Evolutionary conservation across 2,888 invertebrate genomes (phyloP), one percentile per base, ranked within the genome.

Genomic region (Epirrhoe tristata): DNA sequence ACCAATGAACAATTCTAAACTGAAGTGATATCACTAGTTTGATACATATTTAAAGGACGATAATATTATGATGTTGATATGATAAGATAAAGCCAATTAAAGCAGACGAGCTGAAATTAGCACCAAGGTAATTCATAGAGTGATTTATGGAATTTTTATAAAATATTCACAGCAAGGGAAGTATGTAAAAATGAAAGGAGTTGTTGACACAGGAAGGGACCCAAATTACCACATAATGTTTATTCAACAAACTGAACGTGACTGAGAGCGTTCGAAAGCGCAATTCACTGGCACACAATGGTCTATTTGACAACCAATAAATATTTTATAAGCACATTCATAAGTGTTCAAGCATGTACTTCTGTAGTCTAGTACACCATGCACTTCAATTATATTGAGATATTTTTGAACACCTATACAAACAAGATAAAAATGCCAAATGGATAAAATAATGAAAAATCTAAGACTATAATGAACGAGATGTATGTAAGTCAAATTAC

Each of bases 31-130:
- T 66, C 62, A 58, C 32, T 69, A 72, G 71, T 8, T 10, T 12
- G 39, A 77, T 77, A 79, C 78, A 76, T 77, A 75, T 80, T 77
- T 77, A 77, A 86, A 87, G 83, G 84, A 61, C 78, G 83, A 81
- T 79, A n/a, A n/a, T n/a, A 54, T 56, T 78, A 61, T 78, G 83
- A 80, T 79, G 54, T 56, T 78, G 85, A 86, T 86, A 80, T 86
- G 84, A 85, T 83, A 70, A 82, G 70, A 76, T 75, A 73, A 73
- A 59, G 16, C 0, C 70, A 73, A 74, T 72, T 74, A 72, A 72
- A 65, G 69, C 61, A 63, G 69, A 54, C 16, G n/a, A 39, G 46
- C 34, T 53, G 12, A 56, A 56, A 63, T 56, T 52, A 57, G 55
- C 46, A 59, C 50, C 55, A 56, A 59, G 59, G 61, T 12, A 12